Evolutionary conservation across 2,888 invertebrate species (phyloP).

Genomic region (Epinotia bilunana): DNA sequence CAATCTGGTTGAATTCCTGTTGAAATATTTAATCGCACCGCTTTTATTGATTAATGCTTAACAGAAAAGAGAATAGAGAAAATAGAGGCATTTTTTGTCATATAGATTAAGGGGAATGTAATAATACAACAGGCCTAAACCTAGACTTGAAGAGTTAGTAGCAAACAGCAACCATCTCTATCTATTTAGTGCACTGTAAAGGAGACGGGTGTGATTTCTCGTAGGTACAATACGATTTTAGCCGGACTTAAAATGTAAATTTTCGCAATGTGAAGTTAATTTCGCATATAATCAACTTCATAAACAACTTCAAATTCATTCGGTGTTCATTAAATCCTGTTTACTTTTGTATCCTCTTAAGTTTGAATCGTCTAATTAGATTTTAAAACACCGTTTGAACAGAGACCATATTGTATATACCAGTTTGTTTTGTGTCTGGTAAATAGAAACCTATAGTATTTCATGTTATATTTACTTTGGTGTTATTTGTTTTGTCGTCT

Average conservation of each 20-base stretch:
- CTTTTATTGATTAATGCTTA: neutral
- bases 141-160: too few relatives aligned
- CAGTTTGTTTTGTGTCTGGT: constrained; percentile 9
- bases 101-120: too few relatives aligned
- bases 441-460: neutral
- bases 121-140: too few relatives aligned
- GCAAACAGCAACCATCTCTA: too few relatives aligned
- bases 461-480: neutral
- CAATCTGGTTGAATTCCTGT: neutral
- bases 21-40: constrained; percentile 2
- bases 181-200: too few relatives aligned
- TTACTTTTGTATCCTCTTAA: constrained; percentile 4
- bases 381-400: neutral
- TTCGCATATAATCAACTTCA: neutral
- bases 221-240: neutral
- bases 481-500: too few relatives aligned
- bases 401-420: neutral
- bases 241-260: too few relatives aligned
- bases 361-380: neutral
- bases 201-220: too few relatives aligned
- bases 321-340: constrained; percentile 9
- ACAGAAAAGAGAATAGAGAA: too few relatives aligned
- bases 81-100: neutral
- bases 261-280: neutral
- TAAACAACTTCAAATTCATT: neutral